A percentile compares a stretch with the other conserved stretches of the same genome.
Conservation (phyloP, 2,888 invertebrate species). For the Charanyca ferruginea region DNA sequence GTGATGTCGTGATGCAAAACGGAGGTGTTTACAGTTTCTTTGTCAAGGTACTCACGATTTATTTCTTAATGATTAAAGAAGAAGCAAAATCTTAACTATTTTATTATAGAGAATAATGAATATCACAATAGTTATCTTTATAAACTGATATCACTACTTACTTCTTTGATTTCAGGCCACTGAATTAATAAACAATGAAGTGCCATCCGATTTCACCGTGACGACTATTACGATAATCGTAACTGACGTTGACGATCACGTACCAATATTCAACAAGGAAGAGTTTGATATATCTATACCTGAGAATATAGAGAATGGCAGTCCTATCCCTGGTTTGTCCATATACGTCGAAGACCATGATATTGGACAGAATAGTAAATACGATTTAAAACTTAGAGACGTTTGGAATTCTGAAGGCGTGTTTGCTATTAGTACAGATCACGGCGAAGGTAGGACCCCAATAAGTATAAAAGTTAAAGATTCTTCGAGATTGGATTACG, state of each 20-base stretch:
- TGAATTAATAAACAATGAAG: constrained; percentile 93
- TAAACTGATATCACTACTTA: not conserved
- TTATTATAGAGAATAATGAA: too few species aligned
- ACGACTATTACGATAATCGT: constrained; percentile 95
- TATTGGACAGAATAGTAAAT: constrained; percentile 94
- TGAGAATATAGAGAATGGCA: constrained; percentile 94
- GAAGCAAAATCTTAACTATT: not conserved
- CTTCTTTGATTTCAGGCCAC: constrained; percentile 90
- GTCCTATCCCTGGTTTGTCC: constrained; percentile 93
- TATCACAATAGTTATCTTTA: not conserved
- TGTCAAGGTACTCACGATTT: constrained; percentile 86
- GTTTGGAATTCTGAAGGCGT: constrained; percentile 91
- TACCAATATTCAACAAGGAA: constrained; percentile 93
- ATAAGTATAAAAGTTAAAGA: constrained; percentile 94
- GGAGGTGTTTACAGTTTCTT: constrained; percentile 95
- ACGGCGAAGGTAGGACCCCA: constrained; percentile 94
- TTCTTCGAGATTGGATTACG: constrained; percentile 93
- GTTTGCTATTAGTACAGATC: constrained; percentile 92
- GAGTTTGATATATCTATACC: constrained; percentile 93
- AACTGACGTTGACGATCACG: constrained; percentile 95
- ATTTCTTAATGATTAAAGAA: not conserved
- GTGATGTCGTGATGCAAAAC: constrained; percentile 93
- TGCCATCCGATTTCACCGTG: constrained; percentile 93
- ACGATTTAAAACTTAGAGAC: constrained; percentile 92
- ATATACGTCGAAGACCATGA: constrained; percentile 94